Evolutionary conservation across 2,113 vertebrate species (phyloP).

Genomic region (Rhabdornis inornatus): DNA sequence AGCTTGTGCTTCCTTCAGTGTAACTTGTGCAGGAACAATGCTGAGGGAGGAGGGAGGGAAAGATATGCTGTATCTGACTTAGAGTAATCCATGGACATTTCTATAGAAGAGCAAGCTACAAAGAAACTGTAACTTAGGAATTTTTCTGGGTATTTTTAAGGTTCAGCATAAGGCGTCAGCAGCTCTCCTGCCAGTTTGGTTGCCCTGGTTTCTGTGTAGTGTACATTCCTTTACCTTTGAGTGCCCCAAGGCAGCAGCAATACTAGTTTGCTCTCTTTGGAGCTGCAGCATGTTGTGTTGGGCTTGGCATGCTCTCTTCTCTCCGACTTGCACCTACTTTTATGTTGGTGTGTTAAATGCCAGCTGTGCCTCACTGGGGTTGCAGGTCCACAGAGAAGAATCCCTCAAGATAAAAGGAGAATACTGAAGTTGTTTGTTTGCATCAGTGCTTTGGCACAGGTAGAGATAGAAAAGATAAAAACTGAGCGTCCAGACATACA

Average conservation of each 20-base stretch:
- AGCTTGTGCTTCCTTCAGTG: constrained; percentile 52
- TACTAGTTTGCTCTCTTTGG: background rate
- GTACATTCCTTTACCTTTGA: background rate
- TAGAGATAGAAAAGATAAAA: background rate
- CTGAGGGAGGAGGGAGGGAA: constrained; percentile 33
- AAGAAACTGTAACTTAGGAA: background rate
- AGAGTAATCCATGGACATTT: background rate
- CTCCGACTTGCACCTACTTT: background rate
- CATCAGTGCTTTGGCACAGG: background rate
- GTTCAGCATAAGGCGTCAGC: background rate
- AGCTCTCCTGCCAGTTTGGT: background rate
- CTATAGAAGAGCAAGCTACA: background rate
- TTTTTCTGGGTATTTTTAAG: background rate
- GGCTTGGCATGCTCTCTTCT: background rate
- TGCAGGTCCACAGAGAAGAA: background rate
- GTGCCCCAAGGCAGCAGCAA: constrained; percentile 5
- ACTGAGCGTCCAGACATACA: background rate
- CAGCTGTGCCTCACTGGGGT: background rate
- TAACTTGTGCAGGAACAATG: constrained; percentile 37
- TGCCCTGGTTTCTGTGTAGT: constrained; percentile 25
- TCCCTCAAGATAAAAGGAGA: background rate
- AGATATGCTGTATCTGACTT: background rate
- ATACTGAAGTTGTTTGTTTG: background rate
- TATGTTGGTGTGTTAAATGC: background rate
- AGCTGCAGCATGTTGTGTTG: background rate